Base-by-base conservation (phyloP, 2,797 vertebrate species). In the Typhlichthys eigenmanni region DNA sequence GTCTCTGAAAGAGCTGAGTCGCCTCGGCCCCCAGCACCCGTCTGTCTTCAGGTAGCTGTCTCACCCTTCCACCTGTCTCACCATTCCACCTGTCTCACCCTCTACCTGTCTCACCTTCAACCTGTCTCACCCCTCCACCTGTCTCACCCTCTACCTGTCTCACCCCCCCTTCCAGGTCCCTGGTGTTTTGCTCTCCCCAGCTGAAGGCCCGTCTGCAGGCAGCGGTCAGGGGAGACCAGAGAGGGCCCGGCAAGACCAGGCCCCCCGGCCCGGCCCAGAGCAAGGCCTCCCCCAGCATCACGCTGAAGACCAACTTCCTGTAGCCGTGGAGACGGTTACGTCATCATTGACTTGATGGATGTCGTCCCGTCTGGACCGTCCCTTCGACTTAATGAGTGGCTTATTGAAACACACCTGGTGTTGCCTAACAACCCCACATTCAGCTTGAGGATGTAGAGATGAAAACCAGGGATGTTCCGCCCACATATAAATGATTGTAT, bases 151-250 rank as follows among this genome's bases (percentile, higher is more conserved):
- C 4, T 38, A 8, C 8, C 34, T 38, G 1, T 38, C 1, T 38
- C 34, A 38, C 34, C 34, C 34, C 46, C 11, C 3, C 8, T 47
- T 14, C 11, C 71, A 88, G 95, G 84, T 91, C 87, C 48, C 75
- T 96, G 34, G 93, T 98, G 86, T 80, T 90, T 46, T 90, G 92
- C 5, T 94, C 91, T 60, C 94, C 96, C 9, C 84, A 93, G 64
- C 87, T 97, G 86, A 97, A 95, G 87, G 90, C 92, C 17, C 94
- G 96, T 16, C 92, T 98, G 29, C 94, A 96, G 79, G 93, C 95
- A 9, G 96, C 95, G 51, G 77, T 98, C 29, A 95, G 91, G 74
- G 94, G 95, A 69, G 96, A 94, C 88, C 95, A 95, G 80, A 95
- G 95, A 85, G 93, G 86, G 57, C 68, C 94, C 65, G 92, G 82